Evolutionary conservation across 2,888 invertebrate species (phyloP), one percentile per base, ranked within the genome.

Genomic region (Andrena chrysosceles): DNA sequence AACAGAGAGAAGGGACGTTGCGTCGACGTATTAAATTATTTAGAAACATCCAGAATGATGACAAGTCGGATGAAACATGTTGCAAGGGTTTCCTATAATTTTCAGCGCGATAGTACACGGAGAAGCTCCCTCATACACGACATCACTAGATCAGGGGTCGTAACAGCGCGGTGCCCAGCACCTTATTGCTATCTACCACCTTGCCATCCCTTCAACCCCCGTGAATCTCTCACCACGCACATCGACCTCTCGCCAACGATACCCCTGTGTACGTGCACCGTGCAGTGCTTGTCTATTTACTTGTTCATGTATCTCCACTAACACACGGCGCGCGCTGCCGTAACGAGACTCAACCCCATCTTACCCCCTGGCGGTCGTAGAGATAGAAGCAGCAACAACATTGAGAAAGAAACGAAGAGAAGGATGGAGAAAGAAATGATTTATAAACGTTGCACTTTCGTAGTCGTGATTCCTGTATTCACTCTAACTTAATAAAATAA

Each of bases 131-230:
- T 70, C 82, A 70, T 70, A 81, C 69, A 75, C 76, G 81, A 83
- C 73, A 87, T 87, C 83, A 90, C 88, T 84, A 92, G 92, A 93
- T 93, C 92, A 93, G 90, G 90, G 92, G 89, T 92, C 92, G 92
- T 92, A 92, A 93, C 92, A 88, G 91, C 92, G 92, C 90, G 93
- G 93, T 92, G 89, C 91, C 91, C 90, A 90, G 88, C 90, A 87
- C 91, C 91, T 93, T 92, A 93, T 93, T 91, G 92, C 91, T 89
- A 89, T 89, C 91, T 88, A 87, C 89, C 89, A 84, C 86, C 87
- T 77, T 77, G 75, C 85, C 84, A 77, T 83, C 75, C 73, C 78
- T 84, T 69, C 78, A 67, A 56, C 64, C 81, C 85, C 70, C 49
- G 73, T 54, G 81, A 70, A 77, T 77, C 84, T 63, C 84, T 72